Conservation (phyloP, 2,797 vertebrate species). For the Danio aesculapii region DNA sequence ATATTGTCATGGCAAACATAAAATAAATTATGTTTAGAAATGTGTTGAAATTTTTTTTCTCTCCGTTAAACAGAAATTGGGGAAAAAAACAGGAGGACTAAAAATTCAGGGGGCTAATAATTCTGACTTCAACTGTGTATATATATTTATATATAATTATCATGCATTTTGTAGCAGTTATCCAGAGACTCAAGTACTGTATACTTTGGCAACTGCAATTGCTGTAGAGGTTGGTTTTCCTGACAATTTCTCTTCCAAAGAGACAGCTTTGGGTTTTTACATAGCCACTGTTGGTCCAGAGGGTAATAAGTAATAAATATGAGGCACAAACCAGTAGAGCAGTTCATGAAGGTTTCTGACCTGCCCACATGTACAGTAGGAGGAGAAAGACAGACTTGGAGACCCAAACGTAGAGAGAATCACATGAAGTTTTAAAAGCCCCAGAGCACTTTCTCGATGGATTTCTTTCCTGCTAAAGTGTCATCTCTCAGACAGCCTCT, state of each 20-base stretch:
- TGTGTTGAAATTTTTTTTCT: too few species aligned
- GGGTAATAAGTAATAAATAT: slow-evolving; percentile 17
- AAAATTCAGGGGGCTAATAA: too few species aligned
- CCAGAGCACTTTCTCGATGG: slow-evolving; percentile 36
- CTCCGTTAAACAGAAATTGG: too few species aligned
- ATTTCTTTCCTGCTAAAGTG: slow-evolving; percentile 20
- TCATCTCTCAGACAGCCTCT: slow-evolving; percentile 15
- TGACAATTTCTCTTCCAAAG: background rate
- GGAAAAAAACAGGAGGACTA: too few species aligned
- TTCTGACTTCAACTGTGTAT: too few species aligned
- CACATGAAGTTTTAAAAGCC: slow-evolving; percentile 38
- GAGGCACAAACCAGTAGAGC: slow-evolving; percentile 13
- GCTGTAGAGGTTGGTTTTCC: background rate
- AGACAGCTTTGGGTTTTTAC: slow-evolving; percentile 2
- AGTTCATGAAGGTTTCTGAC: background rate
- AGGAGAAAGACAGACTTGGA: slow-evolving; percentile 1
- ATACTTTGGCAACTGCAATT: background rate
- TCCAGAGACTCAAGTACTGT: too few species aligned
- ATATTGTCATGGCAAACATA: too few species aligned
- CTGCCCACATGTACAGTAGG: slow-evolving; percentile 6
- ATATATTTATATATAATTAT: too few species aligned
- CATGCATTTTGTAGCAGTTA: too few species aligned
- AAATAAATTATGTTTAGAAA: too few species aligned
- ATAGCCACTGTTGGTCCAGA: background rate
- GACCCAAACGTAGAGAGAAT: slow-evolving; percentile 15